phyloP scores from a whole-genome alignment of 1,140 invertebrate species.

The Drosophila watanabei region DNA sequence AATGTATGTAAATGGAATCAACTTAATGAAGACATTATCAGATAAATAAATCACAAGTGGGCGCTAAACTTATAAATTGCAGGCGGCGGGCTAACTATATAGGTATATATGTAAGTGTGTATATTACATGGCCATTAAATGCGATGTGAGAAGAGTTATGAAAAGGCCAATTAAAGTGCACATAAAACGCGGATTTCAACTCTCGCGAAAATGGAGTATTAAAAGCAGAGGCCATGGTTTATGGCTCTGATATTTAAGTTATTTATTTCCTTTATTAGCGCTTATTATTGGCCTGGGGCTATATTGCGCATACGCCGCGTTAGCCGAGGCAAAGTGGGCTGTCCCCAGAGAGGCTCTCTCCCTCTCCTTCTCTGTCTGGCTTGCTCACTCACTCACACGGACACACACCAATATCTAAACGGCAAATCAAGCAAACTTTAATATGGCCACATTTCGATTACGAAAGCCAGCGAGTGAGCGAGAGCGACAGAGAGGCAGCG shows the following conservation, averaged over 20 bases:
- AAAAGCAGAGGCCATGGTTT: conserved; percentile 49
- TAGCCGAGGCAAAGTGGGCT: conserved; percentile 70
- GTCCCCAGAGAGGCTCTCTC: conserved; percentile 58
- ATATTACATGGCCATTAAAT: conserved; percentile 34
- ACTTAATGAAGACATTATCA: conserved; percentile 53
- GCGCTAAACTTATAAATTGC: conserved; percentile 50
- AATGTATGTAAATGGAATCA: conserved; percentile 51
- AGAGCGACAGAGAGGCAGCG: conserved; percentile 7
- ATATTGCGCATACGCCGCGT: conserved; percentile 74
- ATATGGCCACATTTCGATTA: conserved; percentile 82
- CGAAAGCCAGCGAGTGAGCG: conserved; percentile 24
- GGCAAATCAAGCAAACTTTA: conserved; percentile 80
- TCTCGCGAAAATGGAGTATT: conserved; percentile 28
- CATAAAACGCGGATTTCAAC: conserved; percentile 48
- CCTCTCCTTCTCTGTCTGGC: neutral
- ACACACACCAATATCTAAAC: conserved; percentile 68
- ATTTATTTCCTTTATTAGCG: conserved; percentile 43
- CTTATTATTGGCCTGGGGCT: conserved; percentile 43
- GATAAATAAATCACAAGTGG: conserved; percentile 52
- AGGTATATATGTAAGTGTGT: conserved; percentile 3
- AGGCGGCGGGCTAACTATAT: conserved; percentile 5
- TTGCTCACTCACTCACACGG: conserved; percentile 6
- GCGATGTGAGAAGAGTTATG: conserved; percentile 47
- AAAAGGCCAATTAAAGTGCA: conserved; percentile 67
- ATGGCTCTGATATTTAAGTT: conserved; percentile 22